phyloP scores from a whole-genome alignment of 2,888 invertebrate genomes.

The Agrenia bidenticulata region DNA sequence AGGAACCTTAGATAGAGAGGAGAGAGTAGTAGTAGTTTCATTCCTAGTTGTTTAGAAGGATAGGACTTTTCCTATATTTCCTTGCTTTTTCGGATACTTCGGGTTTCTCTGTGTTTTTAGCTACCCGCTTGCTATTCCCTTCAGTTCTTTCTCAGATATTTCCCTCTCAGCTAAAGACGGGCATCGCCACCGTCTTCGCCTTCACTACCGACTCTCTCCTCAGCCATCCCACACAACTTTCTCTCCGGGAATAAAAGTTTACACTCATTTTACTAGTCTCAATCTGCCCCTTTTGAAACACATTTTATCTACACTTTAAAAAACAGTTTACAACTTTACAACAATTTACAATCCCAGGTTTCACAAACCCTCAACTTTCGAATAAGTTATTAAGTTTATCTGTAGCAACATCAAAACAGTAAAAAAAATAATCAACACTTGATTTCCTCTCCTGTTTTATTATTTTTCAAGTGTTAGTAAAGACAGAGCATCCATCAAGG shows the following conservation, averaged over 20 bases:
- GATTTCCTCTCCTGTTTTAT: too few relatives aligned
- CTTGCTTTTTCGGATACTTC: constrained; percentile 12
- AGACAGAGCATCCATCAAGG: too few relatives aligned
- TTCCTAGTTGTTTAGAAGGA: background rate
- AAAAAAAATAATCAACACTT: too few relatives aligned
- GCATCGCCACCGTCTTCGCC: constrained; percentile 40
- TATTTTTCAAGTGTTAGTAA: too few relatives aligned
- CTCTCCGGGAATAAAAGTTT: constrained; percentile 21
- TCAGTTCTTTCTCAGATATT: constrained; percentile 22
- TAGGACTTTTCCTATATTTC: constrained; percentile 12
- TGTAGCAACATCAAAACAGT: too few relatives aligned
- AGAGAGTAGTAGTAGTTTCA: background rate
- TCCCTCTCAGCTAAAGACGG: constrained; percentile 30
- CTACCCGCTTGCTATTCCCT: constrained; percentile 1
- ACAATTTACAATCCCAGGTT: too few relatives aligned
- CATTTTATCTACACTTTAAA: too few relatives aligned
- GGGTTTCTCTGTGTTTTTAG: background rate
- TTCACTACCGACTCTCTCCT: constrained; percentile 44
- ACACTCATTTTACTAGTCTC: constrained; percentile 34
- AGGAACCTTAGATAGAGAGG: background rate
- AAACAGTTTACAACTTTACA: too few relatives aligned
- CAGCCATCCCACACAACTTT: constrained; percentile 35
- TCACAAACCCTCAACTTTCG: too few relatives aligned
- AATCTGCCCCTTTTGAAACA: constrained; percentile 29
- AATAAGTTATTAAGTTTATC: too few relatives aligned